Evolutionary conservation across 2,797 vertebrate genomes (phyloP).

Genomic region (Fistularia tabacaria): DNA sequence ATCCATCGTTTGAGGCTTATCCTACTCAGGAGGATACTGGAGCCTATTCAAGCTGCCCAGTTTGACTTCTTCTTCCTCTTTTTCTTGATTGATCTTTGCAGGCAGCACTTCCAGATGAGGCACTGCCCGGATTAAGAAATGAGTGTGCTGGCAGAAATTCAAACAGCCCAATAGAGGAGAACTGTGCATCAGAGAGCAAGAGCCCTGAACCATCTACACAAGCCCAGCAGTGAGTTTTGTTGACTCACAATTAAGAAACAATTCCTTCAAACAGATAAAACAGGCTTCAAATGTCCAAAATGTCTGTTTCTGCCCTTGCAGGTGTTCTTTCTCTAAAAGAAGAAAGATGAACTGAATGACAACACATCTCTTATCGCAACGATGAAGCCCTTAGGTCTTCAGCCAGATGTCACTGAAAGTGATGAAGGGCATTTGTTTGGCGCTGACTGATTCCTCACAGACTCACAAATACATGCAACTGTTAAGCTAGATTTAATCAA

Average conservation of each 20-base stretch:
- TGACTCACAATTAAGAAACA: neutral
- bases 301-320: conserved; percentile 38
- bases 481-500: too few species aligned
- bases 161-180: conserved; percentile 71
- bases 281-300: neutral
- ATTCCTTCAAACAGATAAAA: neutral
- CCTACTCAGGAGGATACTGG: too few species aligned
- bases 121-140: conserved; percentile 78
- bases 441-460: too few species aligned
- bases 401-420: too few species aligned
- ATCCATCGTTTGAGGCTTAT: too few species aligned
- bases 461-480: too few species aligned
- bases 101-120: conserved; percentile 81
- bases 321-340: conserved; percentile 52
- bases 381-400: too few species aligned
- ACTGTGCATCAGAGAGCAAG: conserved; percentile 73
- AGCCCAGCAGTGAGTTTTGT: conserved; percentile 80
- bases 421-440: too few species aligned
- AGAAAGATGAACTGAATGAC: too few species aligned
- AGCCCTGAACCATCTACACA: conserved; percentile 71
- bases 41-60: too few species aligned
- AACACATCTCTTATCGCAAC: neutral
- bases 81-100: conserved; percentile 27
- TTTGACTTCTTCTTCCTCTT: neutral
- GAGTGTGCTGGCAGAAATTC: conserved; percentile 73